These are phyloP conservation scores for Anthophora plumipes DNA, from an alignment of 2,888 invertebrate genomes.

Conservation along the genomic window DNA sequence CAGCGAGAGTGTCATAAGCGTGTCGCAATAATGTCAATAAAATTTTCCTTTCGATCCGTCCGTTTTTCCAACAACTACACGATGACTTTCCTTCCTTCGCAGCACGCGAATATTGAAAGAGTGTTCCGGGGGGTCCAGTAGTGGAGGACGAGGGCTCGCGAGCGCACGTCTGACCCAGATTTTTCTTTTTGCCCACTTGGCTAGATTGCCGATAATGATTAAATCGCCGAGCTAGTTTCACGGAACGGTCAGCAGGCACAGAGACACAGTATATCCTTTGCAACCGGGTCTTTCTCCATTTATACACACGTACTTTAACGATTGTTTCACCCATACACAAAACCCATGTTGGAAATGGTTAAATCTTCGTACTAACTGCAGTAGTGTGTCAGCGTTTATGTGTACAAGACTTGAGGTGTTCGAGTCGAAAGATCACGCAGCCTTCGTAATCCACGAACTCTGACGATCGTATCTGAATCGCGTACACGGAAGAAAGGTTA, in stretches of 20 bases:
- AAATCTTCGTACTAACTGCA: slow-evolving; percentile 18
- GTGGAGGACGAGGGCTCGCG: neutral
- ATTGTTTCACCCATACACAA: slow-evolving; percentile 26
- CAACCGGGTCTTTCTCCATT: slow-evolving; percentile 28
- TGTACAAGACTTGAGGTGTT: neutral
- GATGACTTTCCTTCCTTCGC: slow-evolving; percentile 23
- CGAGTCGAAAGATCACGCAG: slow-evolving; percentile 43
- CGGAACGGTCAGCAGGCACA: slow-evolving; percentile 64
- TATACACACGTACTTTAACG: slow-evolving; percentile 46
- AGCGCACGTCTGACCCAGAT: slow-evolving; percentile 72
- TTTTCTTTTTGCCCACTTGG: slow-evolving; percentile 75
- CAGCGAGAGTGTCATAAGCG: neutral
- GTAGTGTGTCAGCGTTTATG: neutral
- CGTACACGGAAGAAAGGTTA: slow-evolving; percentile 33
- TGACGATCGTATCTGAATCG: slow-evolving; percentile 45
- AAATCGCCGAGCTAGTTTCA: slow-evolving; percentile 74
- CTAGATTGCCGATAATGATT: slow-evolving; percentile 79
- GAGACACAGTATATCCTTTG: slow-evolving; percentile 59
- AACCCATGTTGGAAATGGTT: slow-evolving; percentile 30
- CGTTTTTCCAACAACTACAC: neutral
- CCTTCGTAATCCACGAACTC: slow-evolving; percentile 40
- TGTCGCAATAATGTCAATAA: neutral
- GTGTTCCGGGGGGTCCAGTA: slow-evolving; percentile 23
- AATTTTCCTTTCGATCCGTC: slow-evolving; percentile 2
- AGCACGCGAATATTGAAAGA: slow-evolving; percentile 47